Base-by-base conservation (phyloP, 2,797 vertebrate species). In the Ambastaia sidthimunki region DNA sequence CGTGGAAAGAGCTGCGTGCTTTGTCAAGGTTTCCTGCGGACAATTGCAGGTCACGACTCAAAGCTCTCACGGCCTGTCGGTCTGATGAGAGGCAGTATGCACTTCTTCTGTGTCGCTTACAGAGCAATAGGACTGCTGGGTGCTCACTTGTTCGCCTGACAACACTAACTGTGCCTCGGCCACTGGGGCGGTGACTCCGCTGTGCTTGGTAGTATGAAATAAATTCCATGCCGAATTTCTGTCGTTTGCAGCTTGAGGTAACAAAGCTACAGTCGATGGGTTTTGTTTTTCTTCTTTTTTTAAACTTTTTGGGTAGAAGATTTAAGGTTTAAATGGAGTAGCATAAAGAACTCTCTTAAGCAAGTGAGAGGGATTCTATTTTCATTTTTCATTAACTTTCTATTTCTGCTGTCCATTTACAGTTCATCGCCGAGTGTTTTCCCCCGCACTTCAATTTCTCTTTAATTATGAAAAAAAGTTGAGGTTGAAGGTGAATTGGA, bases 391-490 rank as follows among this genome's bases (percentile, higher is more conserved):
- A 37, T 37, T 37, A 4, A 18, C 3, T 78, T 71, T 15, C 48
- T n/a, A n/a, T 59, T 37, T 10, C 21, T 73, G n/a, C 54, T 13
- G 4, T 10, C 31, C 23, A 62, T 31, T 78, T 52, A 73, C 37
- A 69, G 67, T 23, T 60, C 70, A 74, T 82, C 68, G 28, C 78
- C 15, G 66, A n/a, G 72, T 80, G 68, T 50, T 65, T 69, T 60
- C 78, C 31, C 37, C 25, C 28, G 15, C 60, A 59, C 77, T 59
- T 71, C 44, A 65, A 68, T 76, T 84, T 79, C 54, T 80, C 80
- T 86, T 80, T 83, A 85, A 83, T 86, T 82, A 84, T 73, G 80
- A 80, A 78, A 74, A 77, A 55, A 72, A 21, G 57, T 72, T 78
- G 74, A 82, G 62, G 60, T 71, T 80, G 82, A 82, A 78, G 77